Evolutionary conservation across 2,797 vertebrate species (phyloP).

Genomic region (Amazonetta brasiliensis): DNA sequence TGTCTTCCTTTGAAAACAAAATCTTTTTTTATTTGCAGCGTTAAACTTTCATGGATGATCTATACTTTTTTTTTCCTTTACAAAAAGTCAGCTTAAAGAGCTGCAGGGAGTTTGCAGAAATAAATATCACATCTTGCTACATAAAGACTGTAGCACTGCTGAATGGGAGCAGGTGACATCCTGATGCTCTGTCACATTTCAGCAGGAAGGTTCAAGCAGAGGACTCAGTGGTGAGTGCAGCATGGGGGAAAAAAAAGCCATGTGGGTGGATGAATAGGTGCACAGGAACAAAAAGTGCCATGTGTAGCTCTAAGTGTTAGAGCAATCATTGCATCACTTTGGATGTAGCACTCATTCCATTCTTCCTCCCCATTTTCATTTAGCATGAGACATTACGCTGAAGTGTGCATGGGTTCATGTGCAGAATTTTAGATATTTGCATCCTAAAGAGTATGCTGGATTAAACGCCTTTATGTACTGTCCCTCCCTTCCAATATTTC

Average conservation of each 20-base stretch:
- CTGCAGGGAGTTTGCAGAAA: not conserved
- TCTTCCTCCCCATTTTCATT: not conserved
- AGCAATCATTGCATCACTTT: constrained; percentile 38
- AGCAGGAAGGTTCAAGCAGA: not conserved
- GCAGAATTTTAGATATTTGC: not conserved
- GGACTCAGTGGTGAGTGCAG: not conserved
- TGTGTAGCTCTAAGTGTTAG: constrained; percentile 2
- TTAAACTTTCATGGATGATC: not conserved
- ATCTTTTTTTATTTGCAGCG: not conserved
- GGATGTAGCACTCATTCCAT: not conserved
- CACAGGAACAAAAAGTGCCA: constrained; percentile 37
- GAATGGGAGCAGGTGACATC: not conserved
- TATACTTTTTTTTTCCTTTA: not conserved
- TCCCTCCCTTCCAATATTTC: not conserved
- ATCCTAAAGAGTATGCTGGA: not conserved
- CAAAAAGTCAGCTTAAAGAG: not conserved
- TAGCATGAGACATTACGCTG: not conserved
- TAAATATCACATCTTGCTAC: not conserved
- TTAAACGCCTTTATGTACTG: not conserved
- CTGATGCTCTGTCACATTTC: not conserved
- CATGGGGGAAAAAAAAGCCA: not conserved
- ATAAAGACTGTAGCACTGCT: not conserved
- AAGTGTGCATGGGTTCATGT: not conserved
- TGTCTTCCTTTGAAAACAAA: not conserved
- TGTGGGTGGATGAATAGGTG: constrained; percentile 39